Percentiles rank a stretch among this genome's conserved stretches.
Evolutionary conservation across 35 echinoderm and acorn worm genomes (phyloP).

Genomic region (Strongylocentrotus purpuratus): DNA sequence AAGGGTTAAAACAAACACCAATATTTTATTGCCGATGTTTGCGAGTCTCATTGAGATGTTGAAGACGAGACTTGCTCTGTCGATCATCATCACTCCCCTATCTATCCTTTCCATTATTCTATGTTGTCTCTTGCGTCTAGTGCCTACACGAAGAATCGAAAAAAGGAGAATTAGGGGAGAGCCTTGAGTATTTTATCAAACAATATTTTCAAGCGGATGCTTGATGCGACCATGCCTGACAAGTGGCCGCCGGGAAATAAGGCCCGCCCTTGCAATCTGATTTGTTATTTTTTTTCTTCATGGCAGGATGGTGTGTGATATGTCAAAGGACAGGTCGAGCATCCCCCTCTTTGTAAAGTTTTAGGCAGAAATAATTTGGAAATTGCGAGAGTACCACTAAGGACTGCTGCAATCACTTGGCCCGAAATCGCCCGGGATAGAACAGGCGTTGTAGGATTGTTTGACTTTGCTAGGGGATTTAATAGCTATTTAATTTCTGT

Average conservation of each 20-base stretch:
- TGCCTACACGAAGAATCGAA: constrained; percentile 26
- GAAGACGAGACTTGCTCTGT: not conserved
- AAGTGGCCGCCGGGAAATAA: constrained; percentile 1
- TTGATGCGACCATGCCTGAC: constrained; percentile 7
- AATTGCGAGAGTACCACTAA: not conserved
- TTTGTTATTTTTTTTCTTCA: not conserved
- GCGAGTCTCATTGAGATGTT: constrained; percentile 8
- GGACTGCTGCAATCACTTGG: not conserved
- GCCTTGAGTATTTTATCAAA: constrained; percentile 18
- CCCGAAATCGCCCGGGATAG: not conserved
- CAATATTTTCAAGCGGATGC: not conserved
- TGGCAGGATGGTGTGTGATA: not conserved
- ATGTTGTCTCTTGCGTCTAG: constrained; percentile 14
- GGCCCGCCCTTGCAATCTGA: not conserved
- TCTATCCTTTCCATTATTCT: not conserved
- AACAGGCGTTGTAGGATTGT: not conserved
- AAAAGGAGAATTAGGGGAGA: not conserved
- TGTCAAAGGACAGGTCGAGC: not conserved
- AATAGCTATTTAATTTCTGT: not conserved
- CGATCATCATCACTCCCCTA: constrained; percentile 12
- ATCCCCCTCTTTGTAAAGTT: not conserved
- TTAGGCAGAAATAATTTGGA: not conserved
- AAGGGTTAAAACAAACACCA: constrained; percentile 24
- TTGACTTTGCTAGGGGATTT: not conserved
- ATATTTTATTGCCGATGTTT: constrained; percentile 39